Conservation (phyloP, 2,113 vertebrate species). For the Seriola aureovittata region DNA sequence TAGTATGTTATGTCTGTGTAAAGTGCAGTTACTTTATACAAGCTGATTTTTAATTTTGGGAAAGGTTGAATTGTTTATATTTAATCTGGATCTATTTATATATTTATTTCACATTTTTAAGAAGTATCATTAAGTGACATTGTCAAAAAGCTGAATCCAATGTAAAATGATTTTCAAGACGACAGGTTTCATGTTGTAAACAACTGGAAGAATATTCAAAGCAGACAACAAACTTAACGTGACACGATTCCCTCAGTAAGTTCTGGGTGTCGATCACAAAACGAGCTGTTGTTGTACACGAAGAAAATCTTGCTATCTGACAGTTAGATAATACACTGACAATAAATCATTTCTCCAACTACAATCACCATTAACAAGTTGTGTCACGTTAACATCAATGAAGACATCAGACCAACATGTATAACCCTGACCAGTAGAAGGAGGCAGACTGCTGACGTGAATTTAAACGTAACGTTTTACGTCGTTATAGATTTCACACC, state of each 20-base stretch:
- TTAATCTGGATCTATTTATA: too few relatives aligned
- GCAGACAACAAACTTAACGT: not conserved
- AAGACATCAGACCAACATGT: not conserved
- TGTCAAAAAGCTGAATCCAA: not conserved
- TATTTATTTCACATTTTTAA: not conserved
- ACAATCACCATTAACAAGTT: not conserved
- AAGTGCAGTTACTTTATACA: too few relatives aligned
- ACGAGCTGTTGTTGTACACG: not conserved
- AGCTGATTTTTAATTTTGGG: too few relatives aligned
- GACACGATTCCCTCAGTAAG: not conserved
- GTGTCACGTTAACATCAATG: slow-evolving; percentile 5
- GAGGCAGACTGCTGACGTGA: accelerated
- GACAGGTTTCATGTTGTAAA: not conserved
- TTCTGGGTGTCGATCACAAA: not conserved
- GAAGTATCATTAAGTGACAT: not conserved
- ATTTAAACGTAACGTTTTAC: too few relatives aligned
- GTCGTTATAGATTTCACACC: not conserved
- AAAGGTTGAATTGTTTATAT: too few relatives aligned
- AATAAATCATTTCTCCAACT: not conserved
- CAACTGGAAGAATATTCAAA: not conserved
- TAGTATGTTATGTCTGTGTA: too few relatives aligned
- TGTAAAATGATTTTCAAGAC: not conserved
- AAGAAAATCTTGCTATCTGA: not conserved
- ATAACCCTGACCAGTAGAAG: not conserved
- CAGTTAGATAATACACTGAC: not conserved